These are phyloP conservation scores for Xiphorhynchus elegans DNA, from an alignment of 2,113 vertebrate genomes.

Conservation along the genomic window DNA sequence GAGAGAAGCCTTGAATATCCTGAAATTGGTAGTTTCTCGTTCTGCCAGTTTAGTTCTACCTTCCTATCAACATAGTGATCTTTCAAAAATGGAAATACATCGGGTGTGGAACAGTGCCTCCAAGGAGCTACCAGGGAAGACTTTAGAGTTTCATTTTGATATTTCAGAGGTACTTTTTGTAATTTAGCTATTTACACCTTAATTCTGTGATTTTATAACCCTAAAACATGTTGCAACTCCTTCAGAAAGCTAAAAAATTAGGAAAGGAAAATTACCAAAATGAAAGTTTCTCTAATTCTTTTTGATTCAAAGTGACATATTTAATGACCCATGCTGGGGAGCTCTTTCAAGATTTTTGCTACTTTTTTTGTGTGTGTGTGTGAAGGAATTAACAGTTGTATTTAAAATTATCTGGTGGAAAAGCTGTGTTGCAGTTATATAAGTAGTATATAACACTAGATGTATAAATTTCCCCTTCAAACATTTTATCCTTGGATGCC, in stretches of 20 bases:
- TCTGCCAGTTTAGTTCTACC: conserved; percentile 95
- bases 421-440: neutral
- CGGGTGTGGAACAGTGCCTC: conserved; percentile 93
- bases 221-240: neutral
- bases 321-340: neutral
- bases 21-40: conserved; percentile 95
- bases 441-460: neutral
- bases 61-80: conserved; percentile 87
- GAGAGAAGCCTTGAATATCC: conserved; percentile 95
- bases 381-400: neutral
- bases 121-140: conserved; percentile 96
- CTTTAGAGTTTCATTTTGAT: conserved; percentile 97
- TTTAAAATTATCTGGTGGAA: neutral
- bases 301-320: neutral
- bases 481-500: neutral
- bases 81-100: conserved; percentile 93
- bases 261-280: neutral
- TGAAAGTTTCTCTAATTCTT: neutral
- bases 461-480: neutral
- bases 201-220: neutral
- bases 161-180: conserved; percentile 89
- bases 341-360: neutral
- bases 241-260: neutral
- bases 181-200: neutral
- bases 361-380: neutral